Evolutionary conservation across 2,113 vertebrate genomes (phyloP).

Genomic region (Colaptes auratus): DNA sequence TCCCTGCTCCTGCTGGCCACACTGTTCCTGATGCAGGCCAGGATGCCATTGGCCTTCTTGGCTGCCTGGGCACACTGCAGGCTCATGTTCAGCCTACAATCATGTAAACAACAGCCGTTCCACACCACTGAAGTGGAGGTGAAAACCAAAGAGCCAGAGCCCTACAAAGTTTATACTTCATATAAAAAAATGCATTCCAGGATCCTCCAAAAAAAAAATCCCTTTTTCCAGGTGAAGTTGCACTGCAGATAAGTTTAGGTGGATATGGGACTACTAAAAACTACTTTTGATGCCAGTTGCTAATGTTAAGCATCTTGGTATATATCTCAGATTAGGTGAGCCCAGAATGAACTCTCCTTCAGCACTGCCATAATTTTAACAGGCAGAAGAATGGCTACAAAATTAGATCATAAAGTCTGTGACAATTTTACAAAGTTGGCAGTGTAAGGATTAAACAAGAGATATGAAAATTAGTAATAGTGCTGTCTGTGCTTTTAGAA

Average conservation of each 20-base stretch:
- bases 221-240: not conserved
- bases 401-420: not conserved
- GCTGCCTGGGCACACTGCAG: too few relatives aligned
- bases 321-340: not conserved
- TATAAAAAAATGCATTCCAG: not conserved
- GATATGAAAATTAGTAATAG: not conserved
- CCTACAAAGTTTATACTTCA: not conserved
- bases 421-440: not conserved
- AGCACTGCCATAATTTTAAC: not conserved
- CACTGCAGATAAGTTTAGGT: not conserved
- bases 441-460: not conserved
- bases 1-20: too few relatives aligned
- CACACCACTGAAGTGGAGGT: not conserved
- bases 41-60: too few relatives aligned
- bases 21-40: too few relatives aligned
- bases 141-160: not conserved
- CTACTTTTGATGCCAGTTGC: not conserved
- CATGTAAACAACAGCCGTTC: not conserved
- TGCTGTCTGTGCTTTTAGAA: not conserved
- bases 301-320: not conserved
- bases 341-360: not conserved
- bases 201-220: accelerated
- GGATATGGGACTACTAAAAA: not conserved
- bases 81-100: too few relatives aligned
- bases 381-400: not conserved